Evolutionary conservation across 1,140 invertebrate genomes (phyloP).

Genomic region (Plectus sambesii): DNA sequence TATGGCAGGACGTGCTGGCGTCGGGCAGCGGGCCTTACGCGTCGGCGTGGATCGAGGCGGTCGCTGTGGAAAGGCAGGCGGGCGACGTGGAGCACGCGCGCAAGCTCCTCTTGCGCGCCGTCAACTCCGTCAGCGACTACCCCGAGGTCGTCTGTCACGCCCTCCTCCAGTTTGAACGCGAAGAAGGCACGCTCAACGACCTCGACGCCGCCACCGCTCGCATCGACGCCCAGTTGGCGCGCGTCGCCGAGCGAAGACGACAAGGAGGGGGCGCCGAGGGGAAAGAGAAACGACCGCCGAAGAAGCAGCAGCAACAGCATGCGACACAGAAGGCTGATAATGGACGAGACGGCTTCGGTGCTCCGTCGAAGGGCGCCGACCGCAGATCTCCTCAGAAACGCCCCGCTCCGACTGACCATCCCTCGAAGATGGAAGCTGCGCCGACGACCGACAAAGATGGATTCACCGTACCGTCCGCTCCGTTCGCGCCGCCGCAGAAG

Average conservation of each 20-base stretch:
- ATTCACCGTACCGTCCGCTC: constrained; percentile 4
- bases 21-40: constrained; percentile 12
- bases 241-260: neutral
- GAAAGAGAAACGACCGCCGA: too few relatives aligned
- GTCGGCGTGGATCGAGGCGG: constrained; percentile 22
- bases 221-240: constrained; percentile 20
- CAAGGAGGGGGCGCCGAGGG: constrained; percentile 1
- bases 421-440: neutral
- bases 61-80: constrained; percentile 24
- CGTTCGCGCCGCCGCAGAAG: neutral
- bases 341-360: neutral
- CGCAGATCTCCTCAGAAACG: neutral
- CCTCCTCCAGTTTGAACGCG: constrained; percentile 32
- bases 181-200: constrained; percentile 28
- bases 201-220: constrained; percentile 26
- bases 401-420: neutral
- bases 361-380: neutral
- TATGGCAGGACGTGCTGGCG: constrained; percentile 24
- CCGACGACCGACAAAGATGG: constrained; percentile 12
- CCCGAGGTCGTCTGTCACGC: constrained; percentile 20
- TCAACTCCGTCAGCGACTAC: constrained; percentile 28
- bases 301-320: too few relatives aligned
- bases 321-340: neutral
- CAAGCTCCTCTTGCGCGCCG: constrained; percentile 22
- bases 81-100: constrained; percentile 27